A percentile compares a stretch with the other conserved stretches of the same genome.
phyloP scores from a whole-genome alignment of 2,888 invertebrate genomes.

The Hypomecis punctinalis region DNA sequence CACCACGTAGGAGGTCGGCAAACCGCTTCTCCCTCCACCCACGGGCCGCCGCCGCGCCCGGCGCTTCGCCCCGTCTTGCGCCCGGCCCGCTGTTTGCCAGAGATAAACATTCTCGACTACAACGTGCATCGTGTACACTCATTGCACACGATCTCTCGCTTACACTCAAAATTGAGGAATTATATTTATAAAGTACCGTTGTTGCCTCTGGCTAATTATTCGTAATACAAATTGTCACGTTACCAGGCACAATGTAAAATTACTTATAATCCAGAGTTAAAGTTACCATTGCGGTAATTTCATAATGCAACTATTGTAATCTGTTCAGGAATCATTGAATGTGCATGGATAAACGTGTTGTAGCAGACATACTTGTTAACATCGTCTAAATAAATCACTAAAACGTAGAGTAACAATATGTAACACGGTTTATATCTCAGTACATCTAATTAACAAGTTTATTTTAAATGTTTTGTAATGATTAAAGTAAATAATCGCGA shows the following conservation, averaged over 20 bases:
- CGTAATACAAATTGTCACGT: not conserved
- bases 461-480: conserved; percentile 2
- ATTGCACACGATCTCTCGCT: conserved; percentile 2
- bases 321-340: not conserved
- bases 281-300: too few relatives aligned
- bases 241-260: too few relatives aligned
- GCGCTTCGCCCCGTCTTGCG: conserved; percentile 29
- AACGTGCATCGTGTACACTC: conserved; percentile 4
- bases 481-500: not conserved
- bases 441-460: not conserved
- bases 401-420: not conserved
- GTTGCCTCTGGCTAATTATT: not conserved
- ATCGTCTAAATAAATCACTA: not conserved
- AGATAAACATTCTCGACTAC: conserved; percentile 30
- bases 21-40: conserved; percentile 56
- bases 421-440: not conserved
- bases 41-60: conserved; percentile 24
- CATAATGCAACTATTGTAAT: not conserved
- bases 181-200: conserved; percentile 13
- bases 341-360: not conserved
- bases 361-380: not conserved
- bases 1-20: conserved; percentile 57
- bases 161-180: conserved; percentile 15
- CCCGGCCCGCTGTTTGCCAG: conserved; percentile 30
- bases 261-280: too few relatives aligned